phyloP scores from a whole-genome alignment of 2,113 vertebrate species.

The Seriola dumerili region DNA sequence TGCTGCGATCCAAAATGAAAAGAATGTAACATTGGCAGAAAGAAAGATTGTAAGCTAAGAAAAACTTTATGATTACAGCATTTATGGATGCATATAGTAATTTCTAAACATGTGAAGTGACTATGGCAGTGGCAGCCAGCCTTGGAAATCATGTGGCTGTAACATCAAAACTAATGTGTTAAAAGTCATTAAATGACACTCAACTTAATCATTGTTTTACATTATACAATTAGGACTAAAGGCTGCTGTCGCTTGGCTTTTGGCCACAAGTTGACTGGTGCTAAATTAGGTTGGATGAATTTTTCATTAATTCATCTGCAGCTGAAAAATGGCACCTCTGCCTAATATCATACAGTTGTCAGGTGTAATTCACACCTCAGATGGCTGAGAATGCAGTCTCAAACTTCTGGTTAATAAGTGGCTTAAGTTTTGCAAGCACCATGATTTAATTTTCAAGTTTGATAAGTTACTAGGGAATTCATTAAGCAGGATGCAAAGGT shows the following conservation, averaged over 20 bases:
- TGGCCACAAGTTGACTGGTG: conserved; percentile 61
- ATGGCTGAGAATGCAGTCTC: not conserved
- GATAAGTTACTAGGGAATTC: conserved; percentile 16
- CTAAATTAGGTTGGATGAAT: conserved; percentile 62
- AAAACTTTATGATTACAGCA: not conserved
- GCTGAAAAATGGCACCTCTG: conserved; percentile 13
- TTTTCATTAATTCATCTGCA: conserved; percentile 58
- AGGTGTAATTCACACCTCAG: conserved; percentile 32
- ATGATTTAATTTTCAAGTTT: conserved; percentile 19
- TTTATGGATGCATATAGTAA: not conserved
- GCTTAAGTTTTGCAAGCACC: not conserved
- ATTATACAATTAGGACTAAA: conserved; percentile 62
- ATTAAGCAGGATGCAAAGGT: conserved; percentile 40
- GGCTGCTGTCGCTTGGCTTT: conserved; percentile 63
- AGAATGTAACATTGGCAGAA: not conserved
- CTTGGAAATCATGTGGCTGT: conserved; percentile 10
- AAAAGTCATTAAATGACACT: conserved; percentile 70
- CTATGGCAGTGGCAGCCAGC: conserved; percentile 26
- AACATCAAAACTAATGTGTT: conserved; percentile 57
- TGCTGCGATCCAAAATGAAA: not conserved
- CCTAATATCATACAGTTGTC: conserved; percentile 30
- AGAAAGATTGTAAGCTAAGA: not conserved
- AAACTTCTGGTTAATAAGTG: conserved; percentile 16
- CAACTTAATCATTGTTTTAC: conserved; percentile 53
- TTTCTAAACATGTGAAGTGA: conserved; percentile 13